phyloP scores from a whole-genome alignment of 2,888 invertebrate genomes.

The Caenorhabditis angaria region DNA sequence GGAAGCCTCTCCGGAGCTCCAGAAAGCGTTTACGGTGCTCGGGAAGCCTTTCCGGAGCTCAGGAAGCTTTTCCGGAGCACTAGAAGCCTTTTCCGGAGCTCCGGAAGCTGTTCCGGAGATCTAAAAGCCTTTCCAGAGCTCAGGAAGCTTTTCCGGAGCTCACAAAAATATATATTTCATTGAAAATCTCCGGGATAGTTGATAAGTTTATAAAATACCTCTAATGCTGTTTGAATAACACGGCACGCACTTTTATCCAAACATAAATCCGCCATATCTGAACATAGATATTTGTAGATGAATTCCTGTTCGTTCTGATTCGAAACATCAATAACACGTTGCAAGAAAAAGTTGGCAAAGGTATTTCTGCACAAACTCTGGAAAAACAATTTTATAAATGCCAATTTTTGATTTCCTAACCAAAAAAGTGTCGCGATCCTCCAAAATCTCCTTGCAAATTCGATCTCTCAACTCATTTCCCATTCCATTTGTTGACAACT shows the following conservation, averaged over 20 bases:
- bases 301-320: conserved; percentile 20
- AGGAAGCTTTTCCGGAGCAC: no score
- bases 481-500: conserved; percentile 12
- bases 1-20: no score
- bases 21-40: no score
- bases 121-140: no score
- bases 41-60: no score
- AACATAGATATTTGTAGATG: conserved; percentile 24
- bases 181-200: neutral
- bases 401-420: neutral
- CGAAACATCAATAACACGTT: conserved; percentile 43
- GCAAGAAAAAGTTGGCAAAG: conserved; percentile 52
- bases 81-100: no score
- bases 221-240: conserved; percentile 60
- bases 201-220: no score
- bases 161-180: no score
- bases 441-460: conserved; percentile 20
- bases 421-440: conserved; percentile 1
- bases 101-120: no score
- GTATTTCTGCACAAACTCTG: conserved; percentile 43
- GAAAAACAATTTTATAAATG: conserved; percentile 8
- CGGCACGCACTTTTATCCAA: conserved; percentile 61
- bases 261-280: conserved; percentile 40
- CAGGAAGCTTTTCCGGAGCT: no score
- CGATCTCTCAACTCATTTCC: conserved; percentile 14